Conservation (phyloP, 2,888 invertebrate genomes). For the Cremastinae sp. region DNA sequence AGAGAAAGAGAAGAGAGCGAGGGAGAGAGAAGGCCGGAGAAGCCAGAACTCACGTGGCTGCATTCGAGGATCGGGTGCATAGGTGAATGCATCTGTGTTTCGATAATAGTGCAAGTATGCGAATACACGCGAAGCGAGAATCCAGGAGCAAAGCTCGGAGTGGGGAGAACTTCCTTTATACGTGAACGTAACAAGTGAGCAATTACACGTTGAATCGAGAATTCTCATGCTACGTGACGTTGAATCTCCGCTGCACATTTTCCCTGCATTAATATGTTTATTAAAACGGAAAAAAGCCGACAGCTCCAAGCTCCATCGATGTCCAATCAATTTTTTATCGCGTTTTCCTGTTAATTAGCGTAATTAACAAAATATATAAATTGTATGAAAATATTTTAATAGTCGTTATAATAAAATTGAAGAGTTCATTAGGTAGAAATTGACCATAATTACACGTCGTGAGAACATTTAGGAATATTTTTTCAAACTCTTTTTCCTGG, state of each 20-base stretch:
- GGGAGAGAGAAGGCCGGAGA: neutral
- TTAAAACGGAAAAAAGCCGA: too few relatives aligned
- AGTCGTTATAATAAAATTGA: too few relatives aligned
- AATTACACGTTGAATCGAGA: slow-evolving; percentile 57
- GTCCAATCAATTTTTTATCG: too few relatives aligned
- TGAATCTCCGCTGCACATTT: slow-evolving; percentile 9
- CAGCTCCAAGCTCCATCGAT: too few relatives aligned
- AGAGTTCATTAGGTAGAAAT: too few relatives aligned
- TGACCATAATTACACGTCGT: too few relatives aligned
- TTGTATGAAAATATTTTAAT: too few relatives aligned
- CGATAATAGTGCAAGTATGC: slow-evolving; percentile 38
- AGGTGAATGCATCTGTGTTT: slow-evolving; percentile 52
- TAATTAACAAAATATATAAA: too few relatives aligned
- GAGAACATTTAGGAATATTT: too few relatives aligned
- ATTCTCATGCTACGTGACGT: slow-evolving; percentile 48
- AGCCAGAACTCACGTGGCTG: slow-evolving; percentile 19
- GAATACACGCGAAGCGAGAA: neutral
- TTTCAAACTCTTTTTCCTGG: too few relatives aligned
- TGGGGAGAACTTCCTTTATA: slow-evolving; percentile 28
- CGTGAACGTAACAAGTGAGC: slow-evolving; percentile 55
- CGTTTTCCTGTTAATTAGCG: too few relatives aligned
- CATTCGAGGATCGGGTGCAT: slow-evolving; percentile 11
- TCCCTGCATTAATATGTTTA: too few relatives aligned
- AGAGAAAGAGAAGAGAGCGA: neutral
- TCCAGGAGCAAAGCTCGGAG: slow-evolving; percentile 9